These are phyloP conservation scores for Drosophila demipolita DNA, from an alignment of 2,888 invertebrate genomes.

Conservation along the genomic window DNA sequence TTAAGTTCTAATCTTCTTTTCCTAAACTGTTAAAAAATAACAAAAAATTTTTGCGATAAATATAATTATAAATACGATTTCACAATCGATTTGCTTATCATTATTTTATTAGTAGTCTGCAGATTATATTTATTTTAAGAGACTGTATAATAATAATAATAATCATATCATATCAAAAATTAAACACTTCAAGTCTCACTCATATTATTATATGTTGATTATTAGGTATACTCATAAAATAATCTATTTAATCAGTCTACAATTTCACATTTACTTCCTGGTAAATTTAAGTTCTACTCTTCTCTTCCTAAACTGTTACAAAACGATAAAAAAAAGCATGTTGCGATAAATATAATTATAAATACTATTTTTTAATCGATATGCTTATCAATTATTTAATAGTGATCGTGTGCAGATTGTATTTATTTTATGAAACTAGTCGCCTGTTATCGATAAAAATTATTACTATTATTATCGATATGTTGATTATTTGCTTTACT, in stretches of 20 bases:
- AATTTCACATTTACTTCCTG: neutral
- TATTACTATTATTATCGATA: neutral
- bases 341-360: neutral
- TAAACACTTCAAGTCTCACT: neutral
- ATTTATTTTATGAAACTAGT: neutral
- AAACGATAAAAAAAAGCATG: no score
- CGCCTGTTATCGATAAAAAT: neutral
- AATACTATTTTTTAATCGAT: neutral
- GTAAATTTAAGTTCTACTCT: no score
- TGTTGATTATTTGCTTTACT: neutral
- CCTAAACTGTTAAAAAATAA: no score
- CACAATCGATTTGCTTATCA: neutral
- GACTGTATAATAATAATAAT: neutral
- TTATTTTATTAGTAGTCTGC: no score
- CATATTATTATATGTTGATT: neutral
- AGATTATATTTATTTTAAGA: neutral
- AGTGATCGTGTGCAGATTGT: no score
- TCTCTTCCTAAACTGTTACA: no score
- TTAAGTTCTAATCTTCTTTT: no score
- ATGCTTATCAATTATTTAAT: no score
- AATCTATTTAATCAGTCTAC: neutral
- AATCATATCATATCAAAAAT: neutral
- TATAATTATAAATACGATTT: neutral
- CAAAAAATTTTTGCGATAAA: neutral
- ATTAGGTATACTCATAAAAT: neutral